Evolutionary conservation across 64 coral and sea anemone species (phyloP).

Genomic region (Montipora sp.): DNA sequence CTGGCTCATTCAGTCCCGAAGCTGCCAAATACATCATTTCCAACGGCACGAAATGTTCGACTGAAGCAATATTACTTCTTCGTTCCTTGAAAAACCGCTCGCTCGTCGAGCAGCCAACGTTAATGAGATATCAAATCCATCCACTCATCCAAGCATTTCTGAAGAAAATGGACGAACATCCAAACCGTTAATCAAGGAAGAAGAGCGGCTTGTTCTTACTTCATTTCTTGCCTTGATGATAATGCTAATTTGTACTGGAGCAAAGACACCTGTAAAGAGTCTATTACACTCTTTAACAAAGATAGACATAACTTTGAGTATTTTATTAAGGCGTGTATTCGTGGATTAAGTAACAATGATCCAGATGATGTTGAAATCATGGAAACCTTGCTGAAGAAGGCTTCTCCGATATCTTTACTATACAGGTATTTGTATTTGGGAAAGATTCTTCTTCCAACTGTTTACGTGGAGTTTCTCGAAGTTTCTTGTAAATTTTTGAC

Average conservation of each 20-base stretch:
- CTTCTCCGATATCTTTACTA: slow-evolving; percentile 7
- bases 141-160: slow-evolving; percentile 43
- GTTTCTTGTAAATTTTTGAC: background rate
- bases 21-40: background rate
- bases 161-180: slow-evolving; percentile 5
- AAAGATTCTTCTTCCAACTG: slow-evolving; percentile 40
- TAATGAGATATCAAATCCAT: slow-evolving; percentile 33
- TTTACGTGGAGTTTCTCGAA: slow-evolving; percentile 14
- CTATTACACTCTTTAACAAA: slow-evolving; percentile 32
- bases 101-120: slow-evolving; percentile 11
- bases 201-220: slow-evolving; percentile 10
- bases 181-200: background rate
- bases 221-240: background rate
- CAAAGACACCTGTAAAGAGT: slow-evolving; percentile 48
- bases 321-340: background rate
- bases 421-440: slow-evolving; percentile 5
- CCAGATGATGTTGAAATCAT: background rate
- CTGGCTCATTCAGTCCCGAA: slow-evolving; percentile 1
- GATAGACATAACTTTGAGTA: slow-evolving; percentile 63
- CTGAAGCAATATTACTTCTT: background rate
- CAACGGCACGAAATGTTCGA: background rate
- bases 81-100: slow-evolving; percentile 37
- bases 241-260: slow-evolving; percentile 8
- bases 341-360: background rate
- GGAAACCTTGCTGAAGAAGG: background rate